phyloP scores from a whole-genome alignment of 2,888 invertebrate genomes.

The Ichneumon xanthorius region DNA sequence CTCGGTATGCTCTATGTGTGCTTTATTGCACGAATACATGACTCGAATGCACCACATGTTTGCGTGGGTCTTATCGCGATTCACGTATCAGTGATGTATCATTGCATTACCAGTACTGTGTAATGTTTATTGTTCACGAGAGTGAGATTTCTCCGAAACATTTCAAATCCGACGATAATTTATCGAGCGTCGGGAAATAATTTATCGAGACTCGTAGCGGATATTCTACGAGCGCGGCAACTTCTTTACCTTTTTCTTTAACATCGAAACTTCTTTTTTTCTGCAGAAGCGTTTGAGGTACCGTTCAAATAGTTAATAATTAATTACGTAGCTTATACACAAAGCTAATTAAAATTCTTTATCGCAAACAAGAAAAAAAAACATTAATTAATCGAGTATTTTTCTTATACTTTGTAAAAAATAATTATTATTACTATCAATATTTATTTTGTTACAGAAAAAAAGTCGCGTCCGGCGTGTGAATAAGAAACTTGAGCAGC shows the following conservation, averaged over 20 bases:
- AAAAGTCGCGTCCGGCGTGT: neutral
- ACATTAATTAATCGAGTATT: neutral
- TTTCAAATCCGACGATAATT: neutral
- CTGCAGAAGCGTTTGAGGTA: neutral
- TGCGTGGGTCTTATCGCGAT: neutral
- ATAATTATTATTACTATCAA: no score
- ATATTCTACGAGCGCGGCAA: no score
- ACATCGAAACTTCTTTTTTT: neutral
- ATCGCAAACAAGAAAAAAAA: no score
- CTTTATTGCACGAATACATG: neutral
- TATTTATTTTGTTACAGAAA: neutral
- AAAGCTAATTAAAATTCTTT: neutral
- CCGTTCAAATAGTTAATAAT: neutral
- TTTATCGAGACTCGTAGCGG: no score
- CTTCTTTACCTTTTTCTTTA: neutral
- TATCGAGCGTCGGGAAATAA: neutral
- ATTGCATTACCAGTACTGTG: neutral
- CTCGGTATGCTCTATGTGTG: neutral
- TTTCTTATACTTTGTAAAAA: neutral
- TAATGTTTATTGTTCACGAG: neutral
- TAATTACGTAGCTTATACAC: neutral
- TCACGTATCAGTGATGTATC: neutral
- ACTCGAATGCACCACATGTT: neutral
- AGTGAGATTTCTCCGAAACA: neutral
- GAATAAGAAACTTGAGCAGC: neutral